Percentiles rank a stretch among this genome's conserved stretches.
Evolutionary conservation across 2,113 vertebrate species (phyloP).

Genomic region (Salvelinus sp.): DNA sequence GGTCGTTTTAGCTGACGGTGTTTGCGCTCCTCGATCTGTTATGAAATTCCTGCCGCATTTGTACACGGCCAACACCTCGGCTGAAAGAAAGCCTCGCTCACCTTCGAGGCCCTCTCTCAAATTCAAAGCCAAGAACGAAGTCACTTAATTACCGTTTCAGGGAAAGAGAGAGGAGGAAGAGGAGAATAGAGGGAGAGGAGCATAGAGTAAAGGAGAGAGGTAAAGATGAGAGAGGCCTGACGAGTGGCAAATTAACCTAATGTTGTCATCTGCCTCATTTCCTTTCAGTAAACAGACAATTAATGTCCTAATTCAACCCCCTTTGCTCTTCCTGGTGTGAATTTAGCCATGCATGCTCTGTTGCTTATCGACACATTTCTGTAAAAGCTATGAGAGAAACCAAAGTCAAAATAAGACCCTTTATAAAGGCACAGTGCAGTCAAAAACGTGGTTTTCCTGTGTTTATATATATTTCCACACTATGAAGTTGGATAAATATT

Average conservation of each 20-base stretch:
- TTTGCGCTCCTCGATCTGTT: constrained; percentile 74
- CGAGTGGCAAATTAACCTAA: constrained; percentile 11
- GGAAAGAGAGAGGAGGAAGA: constrained; percentile 17
- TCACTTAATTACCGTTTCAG: constrained; percentile 36
- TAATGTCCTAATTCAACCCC: constrained; percentile 36
- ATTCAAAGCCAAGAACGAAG: constrained; percentile 40
- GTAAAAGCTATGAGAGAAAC: too few relatives aligned
- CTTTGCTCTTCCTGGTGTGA: constrained; percentile 32
- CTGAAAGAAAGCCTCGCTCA: constrained; percentile 38
- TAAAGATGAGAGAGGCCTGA: constrained; percentile 17
- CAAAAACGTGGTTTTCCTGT: too few relatives aligned
- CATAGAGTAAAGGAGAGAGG: constrained; percentile 11
- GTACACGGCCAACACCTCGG: constrained; percentile 49
- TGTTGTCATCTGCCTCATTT: constrained; percentile 60
- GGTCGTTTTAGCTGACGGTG: constrained; percentile 93
- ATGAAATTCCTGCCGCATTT: constrained; percentile 60
- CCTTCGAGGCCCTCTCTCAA: constrained; percentile 48
- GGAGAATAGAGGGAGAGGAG: constrained; percentile 13
- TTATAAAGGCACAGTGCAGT: too few relatives aligned
- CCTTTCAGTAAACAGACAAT: constrained; percentile 58
- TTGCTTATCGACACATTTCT: not conserved
- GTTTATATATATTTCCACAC: too few relatives aligned
- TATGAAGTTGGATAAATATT: too few relatives aligned
- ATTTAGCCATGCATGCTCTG: constrained; percentile 23
- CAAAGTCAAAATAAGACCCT: too few relatives aligned